Evolutionary conservation across 2,888 invertebrate genomes (phyloP).

Genomic region (Cheiracanthium punctorium): DNA sequence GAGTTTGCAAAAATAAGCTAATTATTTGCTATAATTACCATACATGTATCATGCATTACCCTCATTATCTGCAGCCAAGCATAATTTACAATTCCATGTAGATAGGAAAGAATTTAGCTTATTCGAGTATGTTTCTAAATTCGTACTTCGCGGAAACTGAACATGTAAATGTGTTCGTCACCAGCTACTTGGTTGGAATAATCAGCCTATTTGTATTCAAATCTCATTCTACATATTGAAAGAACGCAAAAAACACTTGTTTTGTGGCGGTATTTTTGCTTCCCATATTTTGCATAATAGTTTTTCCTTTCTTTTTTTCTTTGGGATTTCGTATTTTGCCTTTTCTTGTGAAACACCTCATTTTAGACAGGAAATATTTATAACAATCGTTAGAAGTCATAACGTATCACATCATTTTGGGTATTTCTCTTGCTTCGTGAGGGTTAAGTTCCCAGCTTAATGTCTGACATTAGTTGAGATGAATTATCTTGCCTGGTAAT

Average conservation of each 20-base stretch:
- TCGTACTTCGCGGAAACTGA: not conserved
- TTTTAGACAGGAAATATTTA: slow-evolving; percentile 37
- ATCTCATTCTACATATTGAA: not conserved
- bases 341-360: slow-evolving; percentile 14
- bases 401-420: not conserved
- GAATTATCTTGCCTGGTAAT: too few species aligned
- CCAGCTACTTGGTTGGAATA: slow-evolving; percentile 1
- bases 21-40: not conserved
- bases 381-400: slow-evolving; percentile 29
- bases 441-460: not conserved
- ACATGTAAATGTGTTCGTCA: not conserved
- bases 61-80: not conserved
- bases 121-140: not conserved
- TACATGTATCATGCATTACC: not conserved
- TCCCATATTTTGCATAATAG: slow-evolving; percentile 39
- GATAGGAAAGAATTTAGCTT: not conserved
- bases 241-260: slow-evolving; percentile 52
- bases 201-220: slow-evolving; percentile 34
- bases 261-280: slow-evolving; percentile 36
- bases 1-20: too few species aligned
- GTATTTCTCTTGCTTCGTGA: not conserved
- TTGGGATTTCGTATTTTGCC: not conserved
- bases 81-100: not conserved
- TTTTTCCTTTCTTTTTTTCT: not conserved
- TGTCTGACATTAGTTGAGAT: not conserved